Evolutionary conservation across 2,888 invertebrate genomes (phyloP).

Genomic region (Papilio gigon): DNA sequence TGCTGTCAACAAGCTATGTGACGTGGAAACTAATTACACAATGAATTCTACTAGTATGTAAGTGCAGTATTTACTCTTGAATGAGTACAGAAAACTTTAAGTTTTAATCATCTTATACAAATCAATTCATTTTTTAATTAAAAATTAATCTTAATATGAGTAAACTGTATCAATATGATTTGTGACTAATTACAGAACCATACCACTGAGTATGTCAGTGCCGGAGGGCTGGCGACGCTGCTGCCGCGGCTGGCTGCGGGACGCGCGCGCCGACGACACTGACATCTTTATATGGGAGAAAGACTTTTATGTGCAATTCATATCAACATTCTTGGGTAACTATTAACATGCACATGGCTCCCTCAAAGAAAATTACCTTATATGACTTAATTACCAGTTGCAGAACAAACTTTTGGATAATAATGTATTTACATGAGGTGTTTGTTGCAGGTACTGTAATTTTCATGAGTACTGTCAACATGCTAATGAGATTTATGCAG

Average conservation of each 20-base stretch:
- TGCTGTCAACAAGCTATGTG: slow-evolving; percentile 61
- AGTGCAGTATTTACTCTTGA: slow-evolving; percentile 48
- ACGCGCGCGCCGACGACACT: slow-evolving; percentile 55
- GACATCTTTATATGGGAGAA: slow-evolving; percentile 82
- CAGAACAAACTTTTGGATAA: no score
- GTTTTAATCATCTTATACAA: no score
- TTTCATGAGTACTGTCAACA: slow-evolving; percentile 60
- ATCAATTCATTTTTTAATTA: no score
- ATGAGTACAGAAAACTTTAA: no score
- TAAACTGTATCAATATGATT: not conserved
- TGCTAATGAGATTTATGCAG: slow-evolving; percentile 56
- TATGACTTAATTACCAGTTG: no score
- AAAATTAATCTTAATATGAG: no score
- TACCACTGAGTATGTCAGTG: slow-evolving; percentile 53
- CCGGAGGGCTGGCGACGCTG: slow-evolving; percentile 54
- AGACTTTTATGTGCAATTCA: slow-evolving; percentile 82
- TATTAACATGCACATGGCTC: no score
- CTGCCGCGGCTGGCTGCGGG: slow-evolving; percentile 60
- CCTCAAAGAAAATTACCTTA: no score
- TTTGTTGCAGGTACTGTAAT: slow-evolving; percentile 65
- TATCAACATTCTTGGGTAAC: slow-evolving; percentile 74
- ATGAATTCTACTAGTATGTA: slow-evolving; percentile 60
- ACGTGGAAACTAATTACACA: slow-evolving; percentile 56
- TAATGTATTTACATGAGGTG: not conserved
- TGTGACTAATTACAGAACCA: slow-evolving; percentile 51